A percentile compares a stretch with the other conserved stretches of the same genome.
Evolutionary conservation across 2,797 vertebrate species (phyloP).

Genomic region (Coregonus sp.): DNA sequence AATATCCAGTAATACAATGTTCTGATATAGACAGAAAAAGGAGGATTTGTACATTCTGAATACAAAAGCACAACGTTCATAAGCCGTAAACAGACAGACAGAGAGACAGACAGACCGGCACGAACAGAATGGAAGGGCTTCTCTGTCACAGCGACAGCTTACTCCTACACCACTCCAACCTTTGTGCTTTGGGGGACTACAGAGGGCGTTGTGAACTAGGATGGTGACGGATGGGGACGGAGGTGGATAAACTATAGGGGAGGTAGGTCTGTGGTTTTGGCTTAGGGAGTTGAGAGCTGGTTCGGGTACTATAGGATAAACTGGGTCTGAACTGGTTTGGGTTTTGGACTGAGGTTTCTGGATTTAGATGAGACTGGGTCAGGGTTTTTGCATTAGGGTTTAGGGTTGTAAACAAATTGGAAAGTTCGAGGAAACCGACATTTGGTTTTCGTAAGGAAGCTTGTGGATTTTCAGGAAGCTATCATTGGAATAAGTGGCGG

Average conservation of each 20-base stretch:
- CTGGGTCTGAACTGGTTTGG: no score
- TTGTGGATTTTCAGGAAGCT: slow-evolving; percentile 45
- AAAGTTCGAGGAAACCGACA: no score
- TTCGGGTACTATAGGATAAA: no score
- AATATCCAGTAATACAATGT: slow-evolving; percentile 69
- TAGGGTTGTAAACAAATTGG: slow-evolving; percentile 41
- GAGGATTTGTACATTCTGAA: slow-evolving; percentile 79
- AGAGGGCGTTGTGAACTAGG: slow-evolving; percentile 60
- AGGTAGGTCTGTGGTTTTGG: neutral
- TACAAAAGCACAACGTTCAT: slow-evolving; percentile 80
- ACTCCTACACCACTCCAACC: slow-evolving; percentile 59
- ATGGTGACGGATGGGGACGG: slow-evolving; percentile 45
- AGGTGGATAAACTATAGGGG: no score
- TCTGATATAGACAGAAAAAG: slow-evolving; percentile 54
- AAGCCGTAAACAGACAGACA: slow-evolving; percentile 46
- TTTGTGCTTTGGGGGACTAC: slow-evolving; percentile 77
- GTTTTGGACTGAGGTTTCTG: no score
- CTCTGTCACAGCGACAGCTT: slow-evolving; percentile 50
- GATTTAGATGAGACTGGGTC: no score
- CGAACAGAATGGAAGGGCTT: slow-evolving; percentile 50
- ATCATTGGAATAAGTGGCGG: neutral
- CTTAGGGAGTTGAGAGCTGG: no score
- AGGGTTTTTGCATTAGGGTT: neutral
- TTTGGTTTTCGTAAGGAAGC: slow-evolving; percentile 48
- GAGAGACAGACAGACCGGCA: slow-evolving; percentile 24